phyloP scores from a whole-genome alignment of 2,113 vertebrate genomes.

The Butastur rufipennis region DNA sequence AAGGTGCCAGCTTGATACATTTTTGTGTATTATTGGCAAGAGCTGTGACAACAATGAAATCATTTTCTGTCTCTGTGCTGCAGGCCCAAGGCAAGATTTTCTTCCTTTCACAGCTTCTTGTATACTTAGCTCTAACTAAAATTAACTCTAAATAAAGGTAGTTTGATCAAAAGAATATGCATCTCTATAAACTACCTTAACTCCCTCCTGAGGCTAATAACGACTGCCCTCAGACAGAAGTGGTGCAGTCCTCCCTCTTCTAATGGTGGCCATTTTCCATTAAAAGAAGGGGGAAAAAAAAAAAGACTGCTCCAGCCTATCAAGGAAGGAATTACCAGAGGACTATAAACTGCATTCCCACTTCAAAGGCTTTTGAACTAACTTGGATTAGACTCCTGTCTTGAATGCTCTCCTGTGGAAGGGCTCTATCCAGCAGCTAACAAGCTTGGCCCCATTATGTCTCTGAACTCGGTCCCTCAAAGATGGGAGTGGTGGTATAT shows the following conservation, averaged over 20 bases:
- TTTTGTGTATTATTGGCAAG: slow-evolving; percentile 16
- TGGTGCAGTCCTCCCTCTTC: not conserved
- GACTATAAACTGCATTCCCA: not conserved
- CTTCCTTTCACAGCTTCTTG: not conserved
- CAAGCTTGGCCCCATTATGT: not conserved
- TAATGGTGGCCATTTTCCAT: not conserved
- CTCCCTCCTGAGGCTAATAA: not conserved
- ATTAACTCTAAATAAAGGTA: not conserved
- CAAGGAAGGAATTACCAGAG: not conserved
- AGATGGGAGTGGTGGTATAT: not conserved
- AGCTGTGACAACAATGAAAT: not conserved
- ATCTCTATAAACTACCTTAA: not conserved
- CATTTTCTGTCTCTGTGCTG: not conserved
- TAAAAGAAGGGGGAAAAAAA: not conserved
- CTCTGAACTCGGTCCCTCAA: not conserved
- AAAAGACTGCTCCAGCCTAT: not conserved
- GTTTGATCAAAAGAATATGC: not conserved
- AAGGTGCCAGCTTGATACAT: not conserved
- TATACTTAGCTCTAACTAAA: not conserved
- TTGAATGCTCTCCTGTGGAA: not conserved
- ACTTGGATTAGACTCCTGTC: not conserved
- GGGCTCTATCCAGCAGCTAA: not conserved
- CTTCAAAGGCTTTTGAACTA: not conserved
- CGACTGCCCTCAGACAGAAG: not conserved
- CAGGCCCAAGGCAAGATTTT: not conserved